Conservation (phyloP, 2,797 vertebrate genomes). For the Pseudopleuronectes americanus region DNA sequence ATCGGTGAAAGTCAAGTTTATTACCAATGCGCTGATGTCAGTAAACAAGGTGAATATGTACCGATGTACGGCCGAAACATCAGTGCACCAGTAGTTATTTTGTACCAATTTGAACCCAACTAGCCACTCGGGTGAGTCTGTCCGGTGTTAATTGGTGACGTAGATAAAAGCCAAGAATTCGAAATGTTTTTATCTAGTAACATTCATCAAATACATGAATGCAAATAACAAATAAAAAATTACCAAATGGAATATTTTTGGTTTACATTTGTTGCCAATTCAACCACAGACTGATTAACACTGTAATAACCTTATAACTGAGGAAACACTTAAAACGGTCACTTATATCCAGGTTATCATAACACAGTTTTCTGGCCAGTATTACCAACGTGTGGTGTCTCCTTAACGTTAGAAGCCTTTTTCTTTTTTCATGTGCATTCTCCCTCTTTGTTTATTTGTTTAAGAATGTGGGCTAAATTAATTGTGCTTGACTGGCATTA, state of each 20-base stretch:
- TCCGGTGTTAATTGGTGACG: too few relatives aligned
- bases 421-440: slow-evolving; percentile 10
- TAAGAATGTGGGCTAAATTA: slow-evolving; percentile 65
- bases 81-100: too few relatives aligned
- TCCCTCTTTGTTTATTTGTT: slow-evolving; percentile 65
- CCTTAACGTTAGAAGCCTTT: slow-evolving; percentile 2
- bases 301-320: neutral
- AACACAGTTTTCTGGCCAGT: neutral
- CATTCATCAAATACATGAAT: neutral
- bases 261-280: neutral
- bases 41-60: too few relatives aligned
- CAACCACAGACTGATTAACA: neutral
- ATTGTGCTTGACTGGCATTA: slow-evolving; percentile 79
- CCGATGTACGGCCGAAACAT: too few relatives aligned
- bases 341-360: neutral
- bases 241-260: neutral
- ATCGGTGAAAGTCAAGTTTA: too few relatives aligned
- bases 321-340: neutral
- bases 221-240: neutral
- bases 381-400: slow-evolving; percentile 1
- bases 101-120: too few relatives aligned
- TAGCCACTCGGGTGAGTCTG: too few relatives aligned
- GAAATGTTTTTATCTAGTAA: too few relatives aligned
- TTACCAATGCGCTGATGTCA: too few relatives aligned
- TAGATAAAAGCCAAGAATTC: too few relatives aligned